Base-by-base conservation (phyloP, 2,888 invertebrate genomes). In the Melipona bicolor region DNA sequence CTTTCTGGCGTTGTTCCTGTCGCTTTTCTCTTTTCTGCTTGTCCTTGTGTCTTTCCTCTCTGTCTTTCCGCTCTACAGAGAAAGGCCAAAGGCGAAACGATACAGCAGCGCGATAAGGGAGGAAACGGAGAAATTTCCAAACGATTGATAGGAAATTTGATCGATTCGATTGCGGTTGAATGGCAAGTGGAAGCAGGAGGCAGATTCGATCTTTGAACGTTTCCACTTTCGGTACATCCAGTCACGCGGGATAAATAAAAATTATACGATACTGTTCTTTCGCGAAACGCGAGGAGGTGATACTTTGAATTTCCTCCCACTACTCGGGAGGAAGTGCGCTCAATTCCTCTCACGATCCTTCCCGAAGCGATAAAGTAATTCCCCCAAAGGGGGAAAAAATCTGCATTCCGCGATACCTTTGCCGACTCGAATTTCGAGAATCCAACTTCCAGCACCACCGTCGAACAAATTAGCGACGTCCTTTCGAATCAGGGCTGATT, bases 401-500 rank as follows among this genome's bases (percentile, higher is more conserved):
- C 24, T 27, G 9, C n/a, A n/a, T 27, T 15, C 4, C 4, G n/a
- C 50, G 4, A 52, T 4, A 43, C 36, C 15, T 56, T 36, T 36
- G 13, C 2, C 56, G 21, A 11, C 24, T 9, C 43, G 19, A 70
- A 52, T 78, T 61, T 43, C 56, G 11, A 24, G 75, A 11, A 70
- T 49, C 15, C 15, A 15, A 59, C 65, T 62, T 71, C 73, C 72
- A 61, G n/a, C 56, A 69, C 70, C 77, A 77, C 79, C 69, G 76
- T 84, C 83, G 88, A 89, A 88, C 88, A 92, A 93, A 92, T 92
- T 92, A 91, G 89, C 88, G 88, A 89, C 87, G 84, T 88, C 87
- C 84, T 86, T 78, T 80, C 87, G 86, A 90, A 86, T 89, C 85
- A 87, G 87, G 87, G 85, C 84, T 92, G 91, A 92, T 93, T 91